A percentile compares a stretch with the other conserved stretches of the same genome.
Conservation (phyloP, 35 echinoderm and acorn worm genomes). For the Stichopus chloronotus region DNA sequence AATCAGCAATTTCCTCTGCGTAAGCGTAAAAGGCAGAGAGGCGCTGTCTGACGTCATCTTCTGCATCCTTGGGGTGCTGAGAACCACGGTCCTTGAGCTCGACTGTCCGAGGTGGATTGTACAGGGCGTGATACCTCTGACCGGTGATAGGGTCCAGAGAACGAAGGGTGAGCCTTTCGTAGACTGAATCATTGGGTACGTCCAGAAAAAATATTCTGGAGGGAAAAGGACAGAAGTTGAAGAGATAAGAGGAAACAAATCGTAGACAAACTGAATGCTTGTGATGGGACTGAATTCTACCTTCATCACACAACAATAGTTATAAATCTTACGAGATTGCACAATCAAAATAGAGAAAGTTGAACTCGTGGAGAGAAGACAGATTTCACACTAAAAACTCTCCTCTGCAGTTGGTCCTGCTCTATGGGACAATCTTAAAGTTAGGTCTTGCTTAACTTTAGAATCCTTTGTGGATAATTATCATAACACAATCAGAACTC, state of each 20-base stretch:
- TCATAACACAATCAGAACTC: no score
- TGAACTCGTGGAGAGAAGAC: no score
- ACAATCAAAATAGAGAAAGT: no score
- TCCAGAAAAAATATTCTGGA: constrained; percentile 92
- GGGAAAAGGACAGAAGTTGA: constrained; percentile 10
- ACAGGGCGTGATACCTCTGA: constrained; percentile 83
- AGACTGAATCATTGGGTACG: constrained; percentile 97
- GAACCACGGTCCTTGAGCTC: constrained; percentile 82
- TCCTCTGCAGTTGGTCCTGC: no score
- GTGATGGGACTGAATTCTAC: background rate
- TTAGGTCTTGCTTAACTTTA: no score
- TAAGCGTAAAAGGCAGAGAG: constrained; percentile 90
- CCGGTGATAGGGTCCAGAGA: constrained; percentile 84
- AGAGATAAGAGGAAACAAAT: background rate
- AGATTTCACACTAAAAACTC: no score
- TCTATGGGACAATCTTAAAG: no score
- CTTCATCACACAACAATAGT: background rate
- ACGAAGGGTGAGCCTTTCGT: constrained; percentile 89
- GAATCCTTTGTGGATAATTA: no score
- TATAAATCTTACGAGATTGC: background rate
- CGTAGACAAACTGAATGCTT: background rate
- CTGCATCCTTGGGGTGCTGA: constrained; percentile 76
- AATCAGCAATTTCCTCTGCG: constrained; percentile 92
- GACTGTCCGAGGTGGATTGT: constrained; percentile 87
- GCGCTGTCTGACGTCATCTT: constrained; percentile 74